A percentile compares a stretch with the other conserved stretches of the same genome.
These are phyloP conservation scores for Heliothis virescens DNA, from an alignment of 1,140 invertebrate species.

Conservation along the genomic window DNA sequence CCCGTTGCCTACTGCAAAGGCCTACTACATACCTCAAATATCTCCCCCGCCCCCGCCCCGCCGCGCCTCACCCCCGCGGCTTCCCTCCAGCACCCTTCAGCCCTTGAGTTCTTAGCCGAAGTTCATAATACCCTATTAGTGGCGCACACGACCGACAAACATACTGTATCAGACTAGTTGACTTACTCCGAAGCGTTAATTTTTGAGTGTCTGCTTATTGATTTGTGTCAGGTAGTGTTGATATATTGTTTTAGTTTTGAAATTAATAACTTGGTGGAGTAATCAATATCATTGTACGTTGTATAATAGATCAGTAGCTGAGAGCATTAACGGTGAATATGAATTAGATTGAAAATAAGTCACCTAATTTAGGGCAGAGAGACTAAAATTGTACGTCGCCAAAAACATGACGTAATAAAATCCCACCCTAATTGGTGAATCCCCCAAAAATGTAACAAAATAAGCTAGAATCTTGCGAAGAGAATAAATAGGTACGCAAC, in stretches of 20 bases:
- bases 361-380: background rate
- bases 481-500: slow-evolving; percentile 64
- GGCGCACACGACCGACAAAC: slow-evolving; percentile 64
- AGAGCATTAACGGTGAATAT: no score
- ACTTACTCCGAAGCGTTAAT: slow-evolving; percentile 41
- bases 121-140: slow-evolving; percentile 84
- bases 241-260: background rate
- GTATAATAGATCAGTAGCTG: no score
- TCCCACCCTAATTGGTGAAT: slow-evolving; percentile 28
- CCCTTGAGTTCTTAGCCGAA: slow-evolving; percentile 70
- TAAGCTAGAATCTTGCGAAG: background rate
- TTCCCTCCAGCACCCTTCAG: slow-evolving; percentile 59
- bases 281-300: no score
- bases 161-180: slow-evolving; percentile 49
- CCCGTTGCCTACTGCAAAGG: slow-evolving; percentile 63
- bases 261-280: no score
- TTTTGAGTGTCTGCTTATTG: slow-evolving; percentile 40
- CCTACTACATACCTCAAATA: slow-evolving; percentile 68
- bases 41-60: slow-evolving; percentile 58
- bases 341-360: background rate
- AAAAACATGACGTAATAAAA: slow-evolving; percentile 4
- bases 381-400: background rate
- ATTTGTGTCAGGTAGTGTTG: slow-evolving; percentile 13
- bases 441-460: slow-evolving; percentile 24
- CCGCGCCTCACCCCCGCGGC: slow-evolving; percentile 47